Base-by-base conservation (phyloP, 2,888 invertebrate species). In the Acleris sparsana region DNA sequence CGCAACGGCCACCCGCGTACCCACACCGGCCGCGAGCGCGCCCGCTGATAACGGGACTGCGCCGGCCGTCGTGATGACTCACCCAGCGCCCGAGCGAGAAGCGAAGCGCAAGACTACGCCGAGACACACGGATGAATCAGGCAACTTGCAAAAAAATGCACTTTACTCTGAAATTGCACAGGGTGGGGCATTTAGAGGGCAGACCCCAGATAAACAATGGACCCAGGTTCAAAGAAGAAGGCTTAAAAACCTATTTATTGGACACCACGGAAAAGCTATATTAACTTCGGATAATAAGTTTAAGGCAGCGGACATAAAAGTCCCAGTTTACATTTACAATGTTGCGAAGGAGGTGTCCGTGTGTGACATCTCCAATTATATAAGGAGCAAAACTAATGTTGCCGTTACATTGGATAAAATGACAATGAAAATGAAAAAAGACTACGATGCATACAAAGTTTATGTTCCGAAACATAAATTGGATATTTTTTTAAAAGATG, bases 221-320 rank as follows among this genome's bases (percentile, higher is more conserved):
- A 29, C 18, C 17, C 25, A 25, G 25, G 25, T 25, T 25, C 25
- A 25, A 25, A 25, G 25, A 25, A 25, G 25, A 25, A 25, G 33
- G 49, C 33, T 58, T 33, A 48, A 33, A 20, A 58, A 58, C 18
- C 17, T 13, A 20, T 58, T 58, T 58, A 49, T 49, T 49, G 58
- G 58, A 17, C 46, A 33, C 2, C 49, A 58, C 16, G 58, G 58
- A 25, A 25, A 25, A 25, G 25, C 25, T 25, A 25, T 25, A 25
- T 25, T 25, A 25, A 25, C 25, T 25, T 25, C 25, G 25, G 25
- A 25, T 25, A 25, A 25, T 25, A 25, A 25, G 25, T 25, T 25
- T 25, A 25, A 25, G 25, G 25, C 25, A 25, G 25, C 25, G 25
- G 25, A 25, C 25, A 25, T 25, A 25, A 25, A 25, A 25, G 7